Evolutionary conservation across 2,797 vertebrate genomes (phyloP).

Genomic region (Takifugu ocellatus): DNA sequence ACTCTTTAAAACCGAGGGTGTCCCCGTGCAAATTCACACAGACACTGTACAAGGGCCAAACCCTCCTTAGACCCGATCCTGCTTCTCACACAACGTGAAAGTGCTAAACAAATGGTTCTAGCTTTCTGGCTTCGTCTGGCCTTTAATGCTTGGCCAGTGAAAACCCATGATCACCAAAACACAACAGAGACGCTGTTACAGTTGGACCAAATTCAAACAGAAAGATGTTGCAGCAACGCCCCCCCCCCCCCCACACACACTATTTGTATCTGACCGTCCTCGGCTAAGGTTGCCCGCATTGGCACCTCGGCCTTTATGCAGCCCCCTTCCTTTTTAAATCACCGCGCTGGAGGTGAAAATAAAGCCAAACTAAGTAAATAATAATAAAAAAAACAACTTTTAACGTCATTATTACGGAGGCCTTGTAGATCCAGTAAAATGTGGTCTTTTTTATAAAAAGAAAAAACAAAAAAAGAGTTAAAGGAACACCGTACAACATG

Average conservation of each 20-base stretch:
- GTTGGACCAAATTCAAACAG: conserved; percentile 62
- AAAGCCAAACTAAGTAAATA: conserved; percentile 31
- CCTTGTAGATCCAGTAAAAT: conserved; percentile 58
- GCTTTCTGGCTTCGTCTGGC: conserved; percentile 38
- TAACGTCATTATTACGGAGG: conserved; percentile 50
- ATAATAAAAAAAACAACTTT: conserved; percentile 35
- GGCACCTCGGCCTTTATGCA: conserved; percentile 57
- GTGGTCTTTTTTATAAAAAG: conserved; percentile 64
- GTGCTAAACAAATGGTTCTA: conserved; percentile 32
- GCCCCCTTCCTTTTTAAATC: conserved; percentile 33
- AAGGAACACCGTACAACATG: conserved; percentile 45
- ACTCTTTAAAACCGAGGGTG: conserved; percentile 50
- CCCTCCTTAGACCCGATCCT: conserved; percentile 46
- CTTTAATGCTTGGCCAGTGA: conserved; percentile 24
- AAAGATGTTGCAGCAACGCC: conserved; percentile 40
- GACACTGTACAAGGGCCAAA: conserved; percentile 58
- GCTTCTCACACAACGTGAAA: conserved; percentile 41
- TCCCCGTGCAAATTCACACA: conserved; percentile 58
- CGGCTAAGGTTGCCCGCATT: conserved; percentile 41
- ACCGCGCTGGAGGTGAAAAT: conserved; percentile 35
- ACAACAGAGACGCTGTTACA: conserved; percentile 31
- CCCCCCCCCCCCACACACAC: background rate
- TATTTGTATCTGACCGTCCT: conserved; percentile 61
- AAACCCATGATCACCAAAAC: conserved; percentile 19
- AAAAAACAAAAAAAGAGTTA: conserved; percentile 25